Evolutionary conservation across 1,140 invertebrate species (phyloP).

Genomic region (Micrasema longulum): DNA sequence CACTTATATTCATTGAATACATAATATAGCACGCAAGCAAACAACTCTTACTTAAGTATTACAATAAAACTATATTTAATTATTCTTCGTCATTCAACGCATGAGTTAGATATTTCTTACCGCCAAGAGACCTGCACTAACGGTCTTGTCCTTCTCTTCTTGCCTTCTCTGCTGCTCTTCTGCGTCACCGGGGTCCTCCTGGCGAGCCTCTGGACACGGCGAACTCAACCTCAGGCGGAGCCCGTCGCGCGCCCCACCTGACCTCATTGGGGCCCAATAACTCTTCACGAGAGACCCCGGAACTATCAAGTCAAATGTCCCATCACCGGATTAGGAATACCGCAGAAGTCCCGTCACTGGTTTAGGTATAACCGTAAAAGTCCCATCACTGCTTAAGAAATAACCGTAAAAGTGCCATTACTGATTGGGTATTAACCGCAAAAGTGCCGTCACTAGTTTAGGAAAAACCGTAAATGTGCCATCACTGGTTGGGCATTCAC

Average conservation of each 20-base stretch:
- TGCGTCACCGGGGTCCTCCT: slow-evolving; percentile 65
- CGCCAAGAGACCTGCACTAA: slow-evolving; percentile 14
- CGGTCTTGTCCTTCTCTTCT: slow-evolving; percentile 35
- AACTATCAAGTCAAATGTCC: background rate
- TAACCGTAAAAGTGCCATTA: no score
- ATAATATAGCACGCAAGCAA: no score
- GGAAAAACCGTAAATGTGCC: no score
- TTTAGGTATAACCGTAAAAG: no score
- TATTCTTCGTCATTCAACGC: no score
- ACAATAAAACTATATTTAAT: no score
- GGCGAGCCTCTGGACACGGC: slow-evolving; percentile 59
- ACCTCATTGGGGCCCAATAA: slow-evolving; percentile 22
- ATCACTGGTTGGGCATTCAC: no score
- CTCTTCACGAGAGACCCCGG: background rate
- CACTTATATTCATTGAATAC: no score
- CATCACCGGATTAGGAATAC: background rate
- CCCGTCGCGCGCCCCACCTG: slow-evolving; percentile 59
- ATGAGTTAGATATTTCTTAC: background rate
- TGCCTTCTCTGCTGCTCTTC: slow-evolving; percentile 45
- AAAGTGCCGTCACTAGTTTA: no score
- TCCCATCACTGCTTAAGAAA: no score
- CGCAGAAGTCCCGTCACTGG: background rate
- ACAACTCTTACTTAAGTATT: no score
- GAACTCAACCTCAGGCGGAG: slow-evolving; percentile 65
- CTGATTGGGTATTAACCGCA: no score